Percentiles rank a stretch among this genome's conserved stretches.
These are phyloP conservation scores for Pelusios castaneus DNA, from an alignment of 2,113 vertebrate species.

Conservation along the genomic window DNA sequence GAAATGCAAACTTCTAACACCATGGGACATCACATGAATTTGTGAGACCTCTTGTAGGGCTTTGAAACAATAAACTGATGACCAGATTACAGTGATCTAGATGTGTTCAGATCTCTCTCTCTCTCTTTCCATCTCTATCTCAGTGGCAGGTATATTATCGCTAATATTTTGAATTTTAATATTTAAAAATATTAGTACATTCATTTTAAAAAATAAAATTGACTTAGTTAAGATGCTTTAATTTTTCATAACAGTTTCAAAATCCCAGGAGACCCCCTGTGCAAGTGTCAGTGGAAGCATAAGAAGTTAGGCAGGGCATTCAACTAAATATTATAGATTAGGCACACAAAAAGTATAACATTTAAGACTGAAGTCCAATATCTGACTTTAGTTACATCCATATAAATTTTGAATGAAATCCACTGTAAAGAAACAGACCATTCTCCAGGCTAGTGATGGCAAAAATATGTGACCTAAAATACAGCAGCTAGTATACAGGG, in stretches of 20 bases:
- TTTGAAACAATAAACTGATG: conserved; percentile 57
- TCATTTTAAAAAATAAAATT: neutral
- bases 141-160: conserved; percentile 28
- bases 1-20: conserved; percentile 33
- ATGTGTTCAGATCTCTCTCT: neutral
- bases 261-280: neutral
- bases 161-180: conserved; percentile 41
- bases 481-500: neutral
- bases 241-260: neutral
- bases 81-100: conserved; percentile 38
- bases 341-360: fast-evolving
- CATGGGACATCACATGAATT: neutral
- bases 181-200: neutral
- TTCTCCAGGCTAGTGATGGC: neutral
- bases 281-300: fast-evolving
- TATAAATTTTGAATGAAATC: neutral
- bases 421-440: neutral
- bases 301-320: neutral
- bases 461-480: neutral
- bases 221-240: neutral
- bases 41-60: conserved; percentile 18
- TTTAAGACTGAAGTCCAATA: neutral
- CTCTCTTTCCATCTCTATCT: conserved; percentile 26
- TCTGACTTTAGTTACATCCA: neutral
- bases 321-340: neutral